A percentile compares a stretch with the other conserved stretches of the same genome.
These are phyloP conservation scores for Gavialis gangeticus DNA, from an alignment of 2,113 vertebrate species.

Conservation along the genomic window DNA sequence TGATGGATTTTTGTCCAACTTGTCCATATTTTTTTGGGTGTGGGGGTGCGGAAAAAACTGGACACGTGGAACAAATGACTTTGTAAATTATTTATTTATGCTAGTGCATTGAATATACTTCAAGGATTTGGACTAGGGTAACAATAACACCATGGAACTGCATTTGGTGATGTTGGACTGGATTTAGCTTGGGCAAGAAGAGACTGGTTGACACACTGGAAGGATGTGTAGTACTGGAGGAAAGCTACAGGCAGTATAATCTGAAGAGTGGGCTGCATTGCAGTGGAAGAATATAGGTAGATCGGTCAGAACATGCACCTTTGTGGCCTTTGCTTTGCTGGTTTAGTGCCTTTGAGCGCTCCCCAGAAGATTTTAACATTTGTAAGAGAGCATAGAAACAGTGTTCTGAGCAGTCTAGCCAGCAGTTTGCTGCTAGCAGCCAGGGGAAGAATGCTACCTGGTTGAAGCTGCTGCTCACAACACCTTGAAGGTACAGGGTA, in stretches of 20 bases:
- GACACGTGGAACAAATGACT: too few relatives aligned
- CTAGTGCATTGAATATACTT: background rate
- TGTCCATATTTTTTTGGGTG: too few relatives aligned
- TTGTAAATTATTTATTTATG: too few relatives aligned
- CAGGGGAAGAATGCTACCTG: too few relatives aligned
- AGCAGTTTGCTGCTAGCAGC: too few relatives aligned
- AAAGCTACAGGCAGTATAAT: background rate
- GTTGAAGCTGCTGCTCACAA: too few relatives aligned
- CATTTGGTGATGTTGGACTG: background rate
- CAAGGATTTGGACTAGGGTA: background rate
- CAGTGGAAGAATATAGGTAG: background rate
- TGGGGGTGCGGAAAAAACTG: too few relatives aligned
- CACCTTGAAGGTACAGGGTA: too few relatives aligned
- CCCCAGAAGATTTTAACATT: background rate
- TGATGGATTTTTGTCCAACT: too few relatives aligned
- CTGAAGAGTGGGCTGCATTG: background rate
- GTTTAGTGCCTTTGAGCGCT: background rate
- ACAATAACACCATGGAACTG: background rate
- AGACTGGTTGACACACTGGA: background rate
- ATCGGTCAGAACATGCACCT: background rate
- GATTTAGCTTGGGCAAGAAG: fast-evolving
- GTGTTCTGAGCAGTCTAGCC: too few relatives aligned
- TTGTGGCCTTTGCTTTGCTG: background rate
- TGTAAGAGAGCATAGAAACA: too few relatives aligned
- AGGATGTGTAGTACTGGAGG: background rate